These are phyloP conservation scores for Tachypleus tridentatus DNA, from an alignment of 1,140 invertebrate species.

Conservation along the genomic window DNA sequence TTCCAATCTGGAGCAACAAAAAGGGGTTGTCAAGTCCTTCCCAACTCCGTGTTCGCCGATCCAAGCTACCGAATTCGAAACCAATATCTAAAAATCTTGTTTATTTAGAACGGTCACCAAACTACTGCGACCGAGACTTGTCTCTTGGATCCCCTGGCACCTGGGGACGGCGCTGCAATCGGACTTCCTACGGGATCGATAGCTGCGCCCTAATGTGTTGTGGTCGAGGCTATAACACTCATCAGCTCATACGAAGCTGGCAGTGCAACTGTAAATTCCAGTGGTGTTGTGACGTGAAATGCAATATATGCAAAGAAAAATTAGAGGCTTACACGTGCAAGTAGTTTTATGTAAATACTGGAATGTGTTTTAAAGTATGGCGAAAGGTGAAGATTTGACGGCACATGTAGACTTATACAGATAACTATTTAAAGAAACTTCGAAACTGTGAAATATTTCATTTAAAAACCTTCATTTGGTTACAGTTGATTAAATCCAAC, in stretches of 20 bases:
- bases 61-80: constrained; percentile 25
- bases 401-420: no score
- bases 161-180: constrained; percentile 44
- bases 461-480: no score
- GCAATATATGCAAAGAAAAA: constrained; percentile 44
- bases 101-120: constrained; percentile 78
- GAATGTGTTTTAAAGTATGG: no score
- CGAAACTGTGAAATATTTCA: no score
- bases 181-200: constrained; percentile 49
- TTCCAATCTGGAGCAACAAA: constrained; percentile 35
- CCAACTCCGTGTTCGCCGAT: constrained; percentile 7
- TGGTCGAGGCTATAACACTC: constrained; percentile 36
- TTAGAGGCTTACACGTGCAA: constrained; percentile 45
- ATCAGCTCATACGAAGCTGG: constrained; percentile 25
- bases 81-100: constrained; percentile 73
- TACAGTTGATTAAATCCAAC: no score
- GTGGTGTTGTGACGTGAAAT: constrained; percentile 51
- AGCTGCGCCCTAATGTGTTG: constrained; percentile 51
- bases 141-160: constrained; percentile 37
- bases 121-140: constrained; percentile 69
- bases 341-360: constrained; percentile 21
- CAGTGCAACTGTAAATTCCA: constrained; percentile 48
- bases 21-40: constrained; percentile 1
- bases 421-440: no score
- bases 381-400: no score